A percentile compares a stretch with the other conserved stretches of the same genome.
These are phyloP conservation scores for Campoletis raptor DNA, from an alignment of 2,888 invertebrate species.

Conservation along the genomic window DNA sequence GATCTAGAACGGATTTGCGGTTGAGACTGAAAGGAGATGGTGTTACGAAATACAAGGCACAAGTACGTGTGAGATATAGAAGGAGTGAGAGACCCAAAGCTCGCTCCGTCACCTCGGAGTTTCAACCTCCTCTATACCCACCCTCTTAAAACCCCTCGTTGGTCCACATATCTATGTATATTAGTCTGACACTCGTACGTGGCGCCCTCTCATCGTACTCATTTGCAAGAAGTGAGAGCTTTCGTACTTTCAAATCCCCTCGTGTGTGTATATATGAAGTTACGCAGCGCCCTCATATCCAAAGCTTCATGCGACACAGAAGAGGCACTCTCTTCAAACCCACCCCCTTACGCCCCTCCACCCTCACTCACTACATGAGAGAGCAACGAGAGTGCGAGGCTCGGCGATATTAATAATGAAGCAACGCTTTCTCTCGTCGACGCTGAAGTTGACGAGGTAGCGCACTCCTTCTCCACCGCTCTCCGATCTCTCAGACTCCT, in stretches of 20 bases:
- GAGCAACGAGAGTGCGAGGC: slow-evolving; percentile 34
- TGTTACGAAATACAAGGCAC: slow-evolving; percentile 32
- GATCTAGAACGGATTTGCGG: slow-evolving; percentile 52
- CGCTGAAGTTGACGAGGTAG: slow-evolving; percentile 14
- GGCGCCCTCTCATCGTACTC: slow-evolving; percentile 15
- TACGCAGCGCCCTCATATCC: slow-evolving; percentile 43
- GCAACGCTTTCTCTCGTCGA: slow-evolving; percentile 46
- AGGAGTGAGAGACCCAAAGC: slow-evolving; percentile 26
- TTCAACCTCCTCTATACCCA: slow-evolving; percentile 19
- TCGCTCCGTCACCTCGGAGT: slow-evolving; percentile 59
- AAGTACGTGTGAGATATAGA: slow-evolving; percentile 20
- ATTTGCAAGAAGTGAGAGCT: slow-evolving; percentile 50
- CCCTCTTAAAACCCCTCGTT: neutral
- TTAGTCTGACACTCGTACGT: slow-evolving; percentile 18
- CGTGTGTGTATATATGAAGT: slow-evolving; percentile 28
- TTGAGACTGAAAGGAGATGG: slow-evolving; percentile 42
- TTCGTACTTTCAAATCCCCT: slow-evolving; percentile 41
- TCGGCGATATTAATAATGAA: slow-evolving; percentile 65
- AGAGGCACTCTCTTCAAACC: slow-evolving; percentile 60
- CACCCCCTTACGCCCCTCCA: neutral
- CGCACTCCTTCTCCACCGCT: neutral
- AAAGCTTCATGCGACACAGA: slow-evolving; percentile 57
- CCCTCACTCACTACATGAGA: slow-evolving; percentile 14
- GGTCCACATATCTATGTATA: slow-evolving; percentile 4
- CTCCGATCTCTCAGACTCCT: slow-evolving; percentile 8